A percentile compares a stretch with the other conserved stretches of the same genome.
These are phyloP conservation scores for Pecten maximus DNA, from an alignment of 2,888 invertebrate genomes.

Conservation along the genomic window DNA sequence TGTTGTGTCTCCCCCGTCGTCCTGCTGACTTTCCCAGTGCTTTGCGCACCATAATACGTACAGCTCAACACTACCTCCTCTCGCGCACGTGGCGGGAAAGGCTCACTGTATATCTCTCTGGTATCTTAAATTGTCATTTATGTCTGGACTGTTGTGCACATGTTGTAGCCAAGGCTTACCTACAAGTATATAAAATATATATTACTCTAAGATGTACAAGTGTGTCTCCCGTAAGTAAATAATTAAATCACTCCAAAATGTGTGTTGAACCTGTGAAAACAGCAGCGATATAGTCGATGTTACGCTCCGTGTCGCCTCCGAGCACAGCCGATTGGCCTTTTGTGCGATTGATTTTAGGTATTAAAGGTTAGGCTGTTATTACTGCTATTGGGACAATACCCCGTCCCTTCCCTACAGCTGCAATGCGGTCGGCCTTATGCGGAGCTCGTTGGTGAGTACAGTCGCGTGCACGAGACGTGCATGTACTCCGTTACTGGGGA, in stretches of 20 bases:
- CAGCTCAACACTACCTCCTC: constrained; percentile 8
- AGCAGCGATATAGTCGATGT: neutral
- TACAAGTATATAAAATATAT: constrained; percentile 6
- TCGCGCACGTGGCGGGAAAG: neutral
- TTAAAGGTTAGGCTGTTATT: neutral
- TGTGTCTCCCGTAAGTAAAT: neutral
- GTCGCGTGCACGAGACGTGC: constrained; percentile 10
- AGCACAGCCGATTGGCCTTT: constrained; percentile 15
- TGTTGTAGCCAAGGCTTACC: neutral
- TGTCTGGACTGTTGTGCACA: neutral
- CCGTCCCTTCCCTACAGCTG: neutral
- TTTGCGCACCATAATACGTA: constrained; percentile 16
- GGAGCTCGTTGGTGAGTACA: neutral
- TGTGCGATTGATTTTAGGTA: constrained; percentile 21
- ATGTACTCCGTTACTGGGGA: neutral
- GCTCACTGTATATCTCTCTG: neutral
- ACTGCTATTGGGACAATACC: neutral
- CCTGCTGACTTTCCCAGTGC: neutral
- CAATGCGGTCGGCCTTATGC: constrained; percentile 4
- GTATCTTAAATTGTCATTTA: constrained; percentile 33
- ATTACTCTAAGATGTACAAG: neutral
- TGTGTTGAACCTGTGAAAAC: neutral
- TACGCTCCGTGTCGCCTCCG: neutral
- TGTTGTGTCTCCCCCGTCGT: neutral
- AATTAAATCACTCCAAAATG: neutral